Conservation (phyloP, 2,797 vertebrate genomes). For the Linurgus olivaceus region DNA sequence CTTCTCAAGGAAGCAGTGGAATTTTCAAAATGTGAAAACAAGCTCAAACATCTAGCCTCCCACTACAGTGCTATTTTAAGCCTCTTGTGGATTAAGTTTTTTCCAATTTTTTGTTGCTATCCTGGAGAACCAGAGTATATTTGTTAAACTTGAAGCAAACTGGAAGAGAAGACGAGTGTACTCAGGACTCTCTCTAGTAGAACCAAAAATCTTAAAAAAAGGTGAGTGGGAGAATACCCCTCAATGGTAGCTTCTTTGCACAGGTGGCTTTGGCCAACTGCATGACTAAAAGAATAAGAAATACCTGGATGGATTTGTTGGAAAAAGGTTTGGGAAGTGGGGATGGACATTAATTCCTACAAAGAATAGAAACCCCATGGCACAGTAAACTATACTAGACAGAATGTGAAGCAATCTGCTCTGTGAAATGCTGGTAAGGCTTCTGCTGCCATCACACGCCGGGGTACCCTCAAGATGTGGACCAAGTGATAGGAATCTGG, state of each 20-base stretch:
- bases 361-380: background rate
- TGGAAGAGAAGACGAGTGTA: background rate
- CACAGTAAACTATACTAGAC: background rate
- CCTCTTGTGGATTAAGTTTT: background rate
- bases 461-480: background rate
- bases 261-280: background rate
- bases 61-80: background rate
- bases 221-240: background rate
- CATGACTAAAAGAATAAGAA: background rate
- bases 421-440: background rate
- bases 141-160: background rate
- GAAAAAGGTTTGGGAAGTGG: background rate
- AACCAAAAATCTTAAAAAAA: background rate
- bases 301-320: background rate
- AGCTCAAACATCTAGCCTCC: background rate
- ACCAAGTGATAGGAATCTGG: background rate
- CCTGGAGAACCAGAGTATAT: background rate
- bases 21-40: background rate
- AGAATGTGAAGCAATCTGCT: background rate
- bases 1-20: background rate
- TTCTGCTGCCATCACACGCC: background rate
- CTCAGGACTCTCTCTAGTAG: background rate
- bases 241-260: background rate
- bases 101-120: background rate
- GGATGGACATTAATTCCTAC: background rate